A percentile compares a stretch with the other conserved stretches of the same genome.
These are phyloP conservation scores for Ictalurus punctatus DNA, from an alignment of 2,113 vertebrate genomes.

Conservation along the genomic window DNA sequence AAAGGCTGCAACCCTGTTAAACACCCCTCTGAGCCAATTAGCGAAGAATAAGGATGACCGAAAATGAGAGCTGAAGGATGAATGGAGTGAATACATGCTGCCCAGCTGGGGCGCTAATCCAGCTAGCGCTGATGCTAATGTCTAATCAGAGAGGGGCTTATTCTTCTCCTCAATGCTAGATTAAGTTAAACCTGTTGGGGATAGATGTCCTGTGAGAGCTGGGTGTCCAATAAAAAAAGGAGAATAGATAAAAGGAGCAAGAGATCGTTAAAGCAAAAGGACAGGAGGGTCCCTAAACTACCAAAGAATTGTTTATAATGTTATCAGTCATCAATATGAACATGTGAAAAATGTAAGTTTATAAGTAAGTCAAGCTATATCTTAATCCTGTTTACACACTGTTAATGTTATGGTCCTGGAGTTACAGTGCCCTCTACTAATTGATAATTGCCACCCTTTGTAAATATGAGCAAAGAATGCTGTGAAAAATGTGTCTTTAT, in stretches of 20 bases:
- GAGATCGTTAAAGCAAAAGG: slow-evolving; percentile 52
- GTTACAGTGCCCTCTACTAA: neutral
- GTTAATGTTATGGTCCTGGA: neutral
- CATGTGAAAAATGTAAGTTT: neutral
- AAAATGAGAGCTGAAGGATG: slow-evolving; percentile 43
- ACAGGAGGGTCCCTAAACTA: neutral
- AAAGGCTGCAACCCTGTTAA: slow-evolving; percentile 61
- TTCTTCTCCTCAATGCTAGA: slow-evolving; percentile 65
- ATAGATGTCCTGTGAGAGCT: slow-evolving; percentile 64
- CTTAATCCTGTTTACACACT: neutral
- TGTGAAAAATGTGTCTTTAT: no score
- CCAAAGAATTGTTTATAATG: neutral
- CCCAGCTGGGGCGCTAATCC: slow-evolving; percentile 49
- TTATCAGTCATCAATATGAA: neutral
- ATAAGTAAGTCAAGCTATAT: neutral
- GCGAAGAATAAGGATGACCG: slow-evolving; percentile 54
- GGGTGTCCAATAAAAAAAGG: slow-evolving; percentile 65
- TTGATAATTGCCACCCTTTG: no score
- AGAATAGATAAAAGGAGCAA: slow-evolving; percentile 53
- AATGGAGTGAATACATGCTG: slow-evolving; percentile 21
- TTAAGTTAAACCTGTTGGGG: slow-evolving; percentile 64
- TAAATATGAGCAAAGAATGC: no score
- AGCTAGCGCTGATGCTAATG: slow-evolving; percentile 68
- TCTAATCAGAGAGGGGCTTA: slow-evolving; percentile 74
- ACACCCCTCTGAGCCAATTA: slow-evolving; percentile 78